Evolutionary conservation across 1,140 invertebrate species (phyloP).

Genomic region (Lerema accius): DNA sequence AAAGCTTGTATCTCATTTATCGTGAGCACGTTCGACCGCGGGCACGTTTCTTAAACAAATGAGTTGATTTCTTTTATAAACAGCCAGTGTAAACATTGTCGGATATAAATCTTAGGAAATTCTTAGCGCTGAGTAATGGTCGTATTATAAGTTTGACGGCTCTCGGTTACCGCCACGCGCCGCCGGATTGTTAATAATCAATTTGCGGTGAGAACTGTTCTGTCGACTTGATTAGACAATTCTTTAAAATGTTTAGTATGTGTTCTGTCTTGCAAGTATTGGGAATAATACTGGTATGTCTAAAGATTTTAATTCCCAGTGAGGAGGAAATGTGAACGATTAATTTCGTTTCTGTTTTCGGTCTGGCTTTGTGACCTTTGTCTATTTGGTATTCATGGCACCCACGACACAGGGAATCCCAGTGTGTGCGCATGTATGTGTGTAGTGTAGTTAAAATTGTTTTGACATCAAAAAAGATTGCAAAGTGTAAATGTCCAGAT

Average conservation of each 20-base stretch:
- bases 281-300: no score
- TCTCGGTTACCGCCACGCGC: not conserved
- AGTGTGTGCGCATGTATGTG: no score
- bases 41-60: conserved; percentile 2
- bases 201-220: not conserved
- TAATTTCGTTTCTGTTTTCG: no score
- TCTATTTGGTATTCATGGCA: no score
- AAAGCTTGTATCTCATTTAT: conserved; percentile 4
- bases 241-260: not conserved
- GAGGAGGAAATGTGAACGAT: no score
- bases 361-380: no score
- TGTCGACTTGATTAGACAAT: not conserved
- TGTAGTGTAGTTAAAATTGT: no score
- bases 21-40: conserved; percentile 4
- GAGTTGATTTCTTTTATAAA: conserved; percentile 4
- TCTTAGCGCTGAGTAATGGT: conserved; percentile 1
- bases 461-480: no score
- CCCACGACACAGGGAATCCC: no score
- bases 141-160: conserved; percentile 5
- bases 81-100: conserved; percentile 1
- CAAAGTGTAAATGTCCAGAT: no score
- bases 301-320: no score
- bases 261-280: no score
- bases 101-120: not conserved
- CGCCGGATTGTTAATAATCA: conserved; percentile 1